Evolutionary conservation across 1,140 invertebrate genomes (phyloP).

Genomic region (Heliconius nattereri): DNA sequence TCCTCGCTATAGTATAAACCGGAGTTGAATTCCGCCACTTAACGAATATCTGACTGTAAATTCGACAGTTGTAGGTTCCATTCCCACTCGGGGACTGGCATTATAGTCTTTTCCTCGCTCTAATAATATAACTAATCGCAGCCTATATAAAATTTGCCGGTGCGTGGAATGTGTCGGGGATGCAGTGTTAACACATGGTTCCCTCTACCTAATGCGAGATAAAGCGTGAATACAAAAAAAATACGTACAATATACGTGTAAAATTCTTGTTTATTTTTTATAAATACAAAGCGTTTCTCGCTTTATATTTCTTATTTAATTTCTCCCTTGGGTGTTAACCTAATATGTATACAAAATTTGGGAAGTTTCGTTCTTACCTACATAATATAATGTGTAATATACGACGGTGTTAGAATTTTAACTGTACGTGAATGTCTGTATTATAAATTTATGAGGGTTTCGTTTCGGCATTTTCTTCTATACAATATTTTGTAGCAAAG

Average conservation of each 20-base stretch:
- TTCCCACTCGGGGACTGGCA: too few relatives aligned
- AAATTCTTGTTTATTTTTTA: too few relatives aligned
- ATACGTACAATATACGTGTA: too few relatives aligned
- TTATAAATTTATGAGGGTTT: constrained; percentile 24
- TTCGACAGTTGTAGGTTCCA: too few relatives aligned
- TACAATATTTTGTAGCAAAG: neutral
- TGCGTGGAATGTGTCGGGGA: neutral
- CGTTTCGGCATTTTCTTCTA: neutral
- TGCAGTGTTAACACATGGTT: neutral
- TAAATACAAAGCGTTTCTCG: neutral
- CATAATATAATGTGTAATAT: constrained; percentile 5
- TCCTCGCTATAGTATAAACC: too few relatives aligned
- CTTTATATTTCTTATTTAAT: neutral
- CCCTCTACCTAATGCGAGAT: neutral
- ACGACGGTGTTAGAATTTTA: constrained; percentile 25
- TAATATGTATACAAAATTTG: neutral
- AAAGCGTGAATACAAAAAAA: neutral
- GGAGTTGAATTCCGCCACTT: too few relatives aligned
- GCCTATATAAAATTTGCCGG: too few relatives aligned
- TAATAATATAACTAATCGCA: too few relatives aligned
- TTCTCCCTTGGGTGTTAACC: neutral
- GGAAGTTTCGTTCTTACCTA: neutral
- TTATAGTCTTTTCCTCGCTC: too few relatives aligned
- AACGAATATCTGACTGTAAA: too few relatives aligned
- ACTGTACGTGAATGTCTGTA: neutral